phyloP scores from a whole-genome alignment of 2,113 vertebrate species.

The Pluvianellus socialis region DNA sequence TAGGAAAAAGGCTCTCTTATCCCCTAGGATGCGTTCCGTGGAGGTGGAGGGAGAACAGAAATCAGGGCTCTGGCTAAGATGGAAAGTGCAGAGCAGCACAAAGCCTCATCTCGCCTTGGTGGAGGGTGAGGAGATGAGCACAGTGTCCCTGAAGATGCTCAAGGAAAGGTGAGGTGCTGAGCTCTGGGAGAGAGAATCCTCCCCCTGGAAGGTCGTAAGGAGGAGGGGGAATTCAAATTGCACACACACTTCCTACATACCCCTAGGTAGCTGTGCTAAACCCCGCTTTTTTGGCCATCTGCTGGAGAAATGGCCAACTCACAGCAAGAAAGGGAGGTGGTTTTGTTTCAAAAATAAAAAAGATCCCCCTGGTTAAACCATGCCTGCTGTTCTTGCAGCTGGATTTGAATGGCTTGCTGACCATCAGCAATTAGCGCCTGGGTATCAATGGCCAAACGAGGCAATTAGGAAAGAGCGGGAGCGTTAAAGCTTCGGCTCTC shows the following conservation, averaged over 20 bases:
- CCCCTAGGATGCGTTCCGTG: not conserved
- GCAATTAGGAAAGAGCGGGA: not conserved
- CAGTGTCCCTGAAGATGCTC: too few relatives aligned
- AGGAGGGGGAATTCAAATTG: not conserved
- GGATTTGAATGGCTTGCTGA: not conserved
- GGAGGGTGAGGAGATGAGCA: not conserved
- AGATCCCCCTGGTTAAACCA: not conserved
- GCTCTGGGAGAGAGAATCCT: not conserved
- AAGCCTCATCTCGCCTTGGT: not conserved
- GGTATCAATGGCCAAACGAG: not conserved
- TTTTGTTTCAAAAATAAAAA: not conserved
- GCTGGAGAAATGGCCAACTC: not conserved
- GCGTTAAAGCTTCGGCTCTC: not conserved
- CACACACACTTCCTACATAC: not conserved
- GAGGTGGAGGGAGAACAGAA: not conserved
- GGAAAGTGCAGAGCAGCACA: too few relatives aligned
- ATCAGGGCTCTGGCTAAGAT: not conserved
- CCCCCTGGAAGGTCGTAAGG: accelerated
- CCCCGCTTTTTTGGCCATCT: not conserved
- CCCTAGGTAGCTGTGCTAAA: not conserved
- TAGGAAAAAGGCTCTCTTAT: not conserved
- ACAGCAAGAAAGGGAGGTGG: not conserved
- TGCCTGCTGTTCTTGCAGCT: not conserved
- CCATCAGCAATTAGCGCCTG: not conserved
- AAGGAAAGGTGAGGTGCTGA: not conserved